Conservation (phyloP, 2,113 vertebrate genomes). For the Thryonomys swinderianus region DNA sequence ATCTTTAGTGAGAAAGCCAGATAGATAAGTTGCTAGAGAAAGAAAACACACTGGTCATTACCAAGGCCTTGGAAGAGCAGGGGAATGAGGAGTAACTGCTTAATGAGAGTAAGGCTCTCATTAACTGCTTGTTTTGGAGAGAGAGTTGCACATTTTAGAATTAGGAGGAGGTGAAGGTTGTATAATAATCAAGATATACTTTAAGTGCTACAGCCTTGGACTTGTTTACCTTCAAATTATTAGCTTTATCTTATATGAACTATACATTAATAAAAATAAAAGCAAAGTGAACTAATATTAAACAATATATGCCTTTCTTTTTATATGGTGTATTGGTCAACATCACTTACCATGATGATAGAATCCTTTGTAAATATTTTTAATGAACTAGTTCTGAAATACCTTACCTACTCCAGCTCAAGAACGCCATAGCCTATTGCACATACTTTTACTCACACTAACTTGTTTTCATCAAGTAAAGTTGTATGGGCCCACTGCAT, state of each 20-base stretch:
- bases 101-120: neutral
- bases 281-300: neutral
- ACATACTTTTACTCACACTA: neutral
- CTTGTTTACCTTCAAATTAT: constrained; percentile 15
- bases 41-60: neutral
- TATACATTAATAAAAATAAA: neutral
- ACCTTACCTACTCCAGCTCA: neutral
- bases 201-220: neutral
- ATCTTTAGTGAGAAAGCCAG: neutral
- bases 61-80: neutral
- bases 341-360: neutral
- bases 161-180: neutral
- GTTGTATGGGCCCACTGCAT: neutral
- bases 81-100: neutral
- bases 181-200: neutral
- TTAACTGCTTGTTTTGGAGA: neutral
- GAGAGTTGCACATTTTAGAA: neutral
- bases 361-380: neutral
- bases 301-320: neutral
- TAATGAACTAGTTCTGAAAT: neutral
- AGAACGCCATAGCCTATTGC: neutral
- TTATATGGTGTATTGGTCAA: neutral
- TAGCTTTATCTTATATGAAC: neutral
- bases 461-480: neutral
- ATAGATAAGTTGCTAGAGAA: neutral